Percentiles rank a stretch among this genome's conserved stretches.
Evolutionary conservation across 30 jellyfish, hydroid and myxozoan genomes (phyloP).

Genomic region (Hydra vulgaris): DNA sequence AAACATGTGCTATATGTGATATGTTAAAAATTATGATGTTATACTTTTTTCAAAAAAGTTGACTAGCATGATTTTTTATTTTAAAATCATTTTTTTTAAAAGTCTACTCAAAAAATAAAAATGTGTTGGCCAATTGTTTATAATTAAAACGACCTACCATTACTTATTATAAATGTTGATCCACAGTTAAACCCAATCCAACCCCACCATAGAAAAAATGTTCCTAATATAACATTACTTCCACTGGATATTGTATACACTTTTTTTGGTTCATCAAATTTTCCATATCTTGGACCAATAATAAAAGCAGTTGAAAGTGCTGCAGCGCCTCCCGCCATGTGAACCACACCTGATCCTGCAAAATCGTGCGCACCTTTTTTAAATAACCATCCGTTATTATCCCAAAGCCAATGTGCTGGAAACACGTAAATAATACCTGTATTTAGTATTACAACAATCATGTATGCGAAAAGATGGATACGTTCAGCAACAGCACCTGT

Average conservation of each 20-base stretch:
- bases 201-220: constrained; percentile 38
- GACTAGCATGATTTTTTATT: too few species aligned
- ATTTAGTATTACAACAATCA: constrained; percentile 22
- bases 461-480: constrained; percentile 11
- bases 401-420: constrained; percentile 68
- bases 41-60: too few species aligned
- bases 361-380: constrained; percentile 28
- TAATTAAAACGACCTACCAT: not conserved
- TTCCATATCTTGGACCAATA: constrained; percentile 39
- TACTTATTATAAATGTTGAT: constrained; percentile 18
- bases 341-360: constrained; percentile 41
- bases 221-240: constrained; percentile 36
- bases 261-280: constrained; percentile 2
- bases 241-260: constrained; percentile 14
- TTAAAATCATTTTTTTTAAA: too few species aligned
- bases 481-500: constrained; percentile 43
- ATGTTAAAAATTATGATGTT: too few species aligned
- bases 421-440: constrained; percentile 14
- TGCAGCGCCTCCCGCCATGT: constrained; percentile 51
- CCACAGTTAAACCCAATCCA: constrained; percentile 42
- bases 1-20: too few species aligned
- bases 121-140: not conserved
- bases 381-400: constrained; percentile 27
- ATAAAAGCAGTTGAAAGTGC: constrained; percentile 40
- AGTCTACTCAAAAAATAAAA: not conserved